Percentiles rank a stretch among this genome's conserved stretches.
These are phyloP conservation scores for Drosophila merina DNA, from an alignment of 2,888 invertebrate species.

Conservation along the genomic window DNA sequence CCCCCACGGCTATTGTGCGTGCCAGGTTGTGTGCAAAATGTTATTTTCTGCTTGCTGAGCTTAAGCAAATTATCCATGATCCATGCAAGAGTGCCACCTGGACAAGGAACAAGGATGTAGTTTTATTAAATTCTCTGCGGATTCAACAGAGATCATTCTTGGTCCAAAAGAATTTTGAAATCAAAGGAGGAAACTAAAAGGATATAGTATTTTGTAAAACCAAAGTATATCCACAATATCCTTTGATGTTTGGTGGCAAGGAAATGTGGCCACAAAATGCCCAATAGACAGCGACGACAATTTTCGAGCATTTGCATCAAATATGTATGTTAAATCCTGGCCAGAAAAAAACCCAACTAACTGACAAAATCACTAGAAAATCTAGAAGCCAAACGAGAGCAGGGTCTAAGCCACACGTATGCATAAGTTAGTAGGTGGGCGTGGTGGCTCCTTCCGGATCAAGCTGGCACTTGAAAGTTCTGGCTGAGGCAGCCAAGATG, in stretches of 20 bases:
- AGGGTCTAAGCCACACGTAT: slow-evolving; percentile 64
- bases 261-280: slow-evolving; percentile 40
- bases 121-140: neutral
- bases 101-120: neutral
- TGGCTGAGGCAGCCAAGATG: slow-evolving; percentile 46
- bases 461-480: slow-evolving; percentile 54
- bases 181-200: neutral
- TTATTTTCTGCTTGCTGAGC: slow-evolving; percentile 74
- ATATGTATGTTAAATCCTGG: slow-evolving; percentile 56
- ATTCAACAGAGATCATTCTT: too few species aligned
- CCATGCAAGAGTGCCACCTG: slow-evolving; percentile 30
- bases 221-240: slow-evolving; percentile 14
- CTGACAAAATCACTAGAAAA: slow-evolving; percentile 6
- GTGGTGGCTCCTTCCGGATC: slow-evolving; percentile 21
- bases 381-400: slow-evolving; percentile 16
- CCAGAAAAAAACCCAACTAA: neutral
- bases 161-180: too few species aligned
- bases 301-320: slow-evolving; percentile 58
- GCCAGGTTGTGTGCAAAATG: slow-evolving; percentile 72
- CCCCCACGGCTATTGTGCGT: slow-evolving; percentile 60
- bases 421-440: slow-evolving; percentile 61
- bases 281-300: slow-evolving; percentile 61
- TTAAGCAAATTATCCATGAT: slow-evolving; percentile 74
- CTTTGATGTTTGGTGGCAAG: slow-evolving; percentile 13
- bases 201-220: neutral